A percentile compares a stretch with the other conserved stretches of the same genome.
phyloP scores from a whole-genome alignment of 2,113 vertebrate species.

The Acrocephalus kingi region DNA sequence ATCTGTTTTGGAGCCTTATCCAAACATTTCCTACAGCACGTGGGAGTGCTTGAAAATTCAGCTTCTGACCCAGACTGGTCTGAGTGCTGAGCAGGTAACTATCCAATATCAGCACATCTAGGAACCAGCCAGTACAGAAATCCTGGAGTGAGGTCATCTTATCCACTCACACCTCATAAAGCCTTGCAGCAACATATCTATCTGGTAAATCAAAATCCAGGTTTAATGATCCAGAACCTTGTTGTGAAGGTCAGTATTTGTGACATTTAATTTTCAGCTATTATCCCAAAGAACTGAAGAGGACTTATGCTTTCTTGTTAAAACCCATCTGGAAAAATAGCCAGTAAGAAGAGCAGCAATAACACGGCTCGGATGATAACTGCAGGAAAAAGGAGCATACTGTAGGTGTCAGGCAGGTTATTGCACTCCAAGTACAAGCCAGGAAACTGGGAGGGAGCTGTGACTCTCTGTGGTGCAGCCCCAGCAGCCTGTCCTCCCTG shows the following conservation, averaged over 20 bases:
- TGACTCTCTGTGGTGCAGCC: background rate
- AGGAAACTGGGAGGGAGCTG: background rate
- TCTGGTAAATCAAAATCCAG: background rate
- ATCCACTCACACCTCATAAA: slow-evolving; percentile 37
- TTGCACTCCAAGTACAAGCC: background rate
- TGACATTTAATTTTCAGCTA: slow-evolving; percentile 2
- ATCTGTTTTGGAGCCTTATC: background rate
- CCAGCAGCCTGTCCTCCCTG: background rate
- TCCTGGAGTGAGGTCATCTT: slow-evolving; percentile 13
- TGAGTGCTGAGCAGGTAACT: background rate
- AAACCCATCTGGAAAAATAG: slow-evolving; percentile 8
- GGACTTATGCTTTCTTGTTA: background rate
- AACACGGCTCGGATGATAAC: background rate
- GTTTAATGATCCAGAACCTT: background rate
- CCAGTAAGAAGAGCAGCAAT: background rate
- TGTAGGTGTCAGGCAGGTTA: background rate
- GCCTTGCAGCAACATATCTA: background rate
- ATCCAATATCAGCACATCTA: background rate
- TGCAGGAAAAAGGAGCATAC: background rate
- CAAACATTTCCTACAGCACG: background rate
- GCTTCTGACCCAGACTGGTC: background rate
- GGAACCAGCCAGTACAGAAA: background rate
- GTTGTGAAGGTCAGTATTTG: background rate
- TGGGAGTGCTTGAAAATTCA: background rate
- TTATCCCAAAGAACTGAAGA: background rate